Evolutionary conservation across 2,113 vertebrate genomes (phyloP), one percentile per base, ranked within the genome.

Genomic region (Puntigrus tetrazona): DNA sequence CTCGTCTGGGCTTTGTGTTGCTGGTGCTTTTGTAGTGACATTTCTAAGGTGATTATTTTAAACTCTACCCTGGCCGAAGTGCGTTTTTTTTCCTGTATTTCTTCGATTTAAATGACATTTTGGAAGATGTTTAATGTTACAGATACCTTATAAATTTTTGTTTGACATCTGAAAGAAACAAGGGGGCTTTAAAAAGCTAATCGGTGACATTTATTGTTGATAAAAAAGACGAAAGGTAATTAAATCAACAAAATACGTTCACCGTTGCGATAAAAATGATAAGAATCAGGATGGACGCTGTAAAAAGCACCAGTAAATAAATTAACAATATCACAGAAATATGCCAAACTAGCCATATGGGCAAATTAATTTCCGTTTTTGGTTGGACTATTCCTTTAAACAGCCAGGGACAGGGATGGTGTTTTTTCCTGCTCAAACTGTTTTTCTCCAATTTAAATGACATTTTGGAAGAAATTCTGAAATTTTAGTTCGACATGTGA

Each of bases 41-140:
- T 78, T 76, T 70, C 63, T 81, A 14, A 67, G 79, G 61, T 81
- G 63, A 81, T 81, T 69, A 52, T 81, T 81, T 70, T 22, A 70
- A 70, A 52, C 11, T 20, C 34, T 38, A 3, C 14, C 76, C 41
- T 22, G 59, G 25, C 41, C 34, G 27, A 47, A n/a, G 47, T 8
- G 20, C n/a, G 25, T 50, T 25, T 50, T n/a, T 75, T 13, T 57
- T 57, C n/a, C 13, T 20, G 65, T 13, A 7, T 73, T 45, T 45
- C 20, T 73, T n/a, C n/a, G 7, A 27, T 73, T 73, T 14, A 73
- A 73, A 5, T 73, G 4, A 43, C 36, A 38, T 72, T 72, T 72
- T 14, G 10, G 38, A 72, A 11, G 10, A 31, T 34, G 47, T 34
- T 29, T 13, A 41, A 4, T 78, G 29, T 57, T 59, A 59, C 5